Evolutionary conservation across 2,113 vertebrate species (phyloP), one percentile per base, ranked within the genome.

Genomic region (Melanerpes formicivorus): DNA sequence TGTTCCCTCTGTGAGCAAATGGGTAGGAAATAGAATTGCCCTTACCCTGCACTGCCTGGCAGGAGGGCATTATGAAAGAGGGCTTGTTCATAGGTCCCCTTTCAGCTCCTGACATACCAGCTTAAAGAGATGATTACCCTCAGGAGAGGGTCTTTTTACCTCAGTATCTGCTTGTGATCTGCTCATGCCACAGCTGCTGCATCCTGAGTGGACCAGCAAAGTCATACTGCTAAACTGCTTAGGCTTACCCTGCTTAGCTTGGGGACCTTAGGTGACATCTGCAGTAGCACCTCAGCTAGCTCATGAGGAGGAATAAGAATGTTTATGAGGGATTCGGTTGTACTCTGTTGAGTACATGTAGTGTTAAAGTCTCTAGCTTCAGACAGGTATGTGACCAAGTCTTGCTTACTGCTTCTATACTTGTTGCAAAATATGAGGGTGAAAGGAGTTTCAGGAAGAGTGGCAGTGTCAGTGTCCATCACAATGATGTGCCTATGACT

Each of bases 111-210:
- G 90, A 93, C 14, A 3, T 10, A 87, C 14, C 25, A 59, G 59
- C 40, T 50, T 95, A 62, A 94, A 73, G 87, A 60, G 93, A 84
- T 94, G 75, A 93, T 50, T 93, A 50, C 65, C 55, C 55, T 85
- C 76, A 79, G 54, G 88, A 87, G 55, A 69, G 23, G 26, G 3
- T 0, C 13, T 54, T 59, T 87, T 44, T 58, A 37, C 71, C 40
- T 91, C 37, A 58, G 14, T 56, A 18, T 87, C 66, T 84, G 63
- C 55, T 72, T 74, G 67, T 87, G 92, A 87, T 79, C 90, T 89
- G 63, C 63, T 88, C 78, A 64, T 2, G 0, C 0, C 3, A 60
- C 48, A 30, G 10, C 63, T 72, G 44, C 79, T 72, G 55, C 10
- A 3, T 77, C 70, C 85, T 63, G 18, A 67, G 83, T n/a, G 52